Evolutionary conservation across 2,113 vertebrate genomes (phyloP).

Genomic region (Alaudala cheleensis): DNA sequence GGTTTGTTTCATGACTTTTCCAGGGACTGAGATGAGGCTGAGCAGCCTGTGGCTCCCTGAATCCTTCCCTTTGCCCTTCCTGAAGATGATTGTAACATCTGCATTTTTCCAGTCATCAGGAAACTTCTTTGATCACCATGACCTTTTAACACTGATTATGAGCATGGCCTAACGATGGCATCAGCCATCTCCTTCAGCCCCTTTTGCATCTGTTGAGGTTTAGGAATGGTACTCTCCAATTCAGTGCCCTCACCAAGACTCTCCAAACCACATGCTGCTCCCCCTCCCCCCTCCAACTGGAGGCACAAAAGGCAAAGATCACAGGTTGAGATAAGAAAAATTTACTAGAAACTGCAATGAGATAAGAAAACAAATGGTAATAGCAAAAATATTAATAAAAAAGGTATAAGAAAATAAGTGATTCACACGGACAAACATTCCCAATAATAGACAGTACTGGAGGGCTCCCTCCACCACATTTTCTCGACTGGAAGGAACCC

Average conservation of each 20-base stretch:
- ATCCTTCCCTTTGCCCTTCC: background rate
- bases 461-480: background rate
- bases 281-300: rapidly evolving
- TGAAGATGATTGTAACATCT: background rate
- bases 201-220: background rate
- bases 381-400: background rate
- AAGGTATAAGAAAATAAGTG: background rate
- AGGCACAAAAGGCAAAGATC: background rate
- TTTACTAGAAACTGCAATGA: background rate
- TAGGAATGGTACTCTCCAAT: background rate
- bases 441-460: background rate
- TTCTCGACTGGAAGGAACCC: background rate
- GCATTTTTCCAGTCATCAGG: background rate
- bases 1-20: background rate
- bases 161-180: background rate
- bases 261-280: too few relatives aligned
- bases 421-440: background rate
- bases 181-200: background rate
- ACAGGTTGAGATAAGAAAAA: background rate
- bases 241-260: background rate
- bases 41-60: background rate
- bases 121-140: background rate
- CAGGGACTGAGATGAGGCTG: background rate
- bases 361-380: background rate
- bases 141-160: background rate